Evolutionary conservation across 2,113 vertebrate species (phyloP), one percentile per base, ranked within the genome.

Genomic region (Labeo catla): DNA sequence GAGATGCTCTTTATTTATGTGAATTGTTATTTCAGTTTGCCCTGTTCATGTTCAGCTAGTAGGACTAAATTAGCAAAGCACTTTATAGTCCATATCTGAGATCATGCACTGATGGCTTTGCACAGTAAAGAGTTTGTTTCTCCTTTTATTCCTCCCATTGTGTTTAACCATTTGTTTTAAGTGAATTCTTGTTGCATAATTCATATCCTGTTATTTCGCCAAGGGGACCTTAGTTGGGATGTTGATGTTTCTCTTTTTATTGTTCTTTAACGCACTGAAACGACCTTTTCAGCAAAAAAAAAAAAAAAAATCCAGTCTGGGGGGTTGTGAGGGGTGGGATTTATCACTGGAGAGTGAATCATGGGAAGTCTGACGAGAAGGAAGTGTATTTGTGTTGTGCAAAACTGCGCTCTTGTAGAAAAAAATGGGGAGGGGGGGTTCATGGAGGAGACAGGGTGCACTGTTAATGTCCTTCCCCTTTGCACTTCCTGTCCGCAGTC

Each of bases 131-230:
- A 68, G 76, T 88, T 91, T 88, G 89, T 81, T 88, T 88, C 89
- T 89, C 89, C 87, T 90, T 79, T 91, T 89, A 87, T 90, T 89
- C 92, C 81, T 84, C 50, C 91, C 90, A 92, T 94, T 93, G 91
- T 93, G 78, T 94, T 93, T 28, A 91, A 91, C 92, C 88, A 90
- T 93, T 93, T 93, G 89, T 93, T 93, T 91, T 89, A 93, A 93
- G 90, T 89, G 84, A 93, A 94, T 94, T 94, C 89, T 93, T 93
- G 90, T 93, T 95, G 91, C 93, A 92, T 94, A 94, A 94, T 95
- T 93, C 93, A 93, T 91, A 94, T 95, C 94, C 94, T 95, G 93
- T 94, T 95, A 89, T 94, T 93, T 88, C 93, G 91, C 91, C 90
- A 90, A 88, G 92, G 88, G 89, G 91, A 88, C 90, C 52, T 87